phyloP scores from a whole-genome alignment of 2,797 vertebrate species.

The Chrosomus eos region DNA sequence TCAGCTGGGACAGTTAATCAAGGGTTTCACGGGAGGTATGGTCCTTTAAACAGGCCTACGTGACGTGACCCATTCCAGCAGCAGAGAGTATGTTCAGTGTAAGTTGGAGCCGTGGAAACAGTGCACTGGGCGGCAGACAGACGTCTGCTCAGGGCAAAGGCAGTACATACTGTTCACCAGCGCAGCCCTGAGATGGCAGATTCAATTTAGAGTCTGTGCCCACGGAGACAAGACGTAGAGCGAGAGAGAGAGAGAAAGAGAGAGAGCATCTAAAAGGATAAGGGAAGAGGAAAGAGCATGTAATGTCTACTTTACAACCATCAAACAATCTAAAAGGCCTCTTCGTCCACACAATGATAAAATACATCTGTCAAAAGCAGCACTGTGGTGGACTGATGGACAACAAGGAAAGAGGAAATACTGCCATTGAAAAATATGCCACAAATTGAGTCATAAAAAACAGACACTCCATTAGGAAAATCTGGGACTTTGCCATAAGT shows the following conservation, averaged over 20 bases:
- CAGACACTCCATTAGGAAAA: constrained; percentile 19
- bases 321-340: constrained; percentile 27
- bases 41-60: constrained; percentile 18
- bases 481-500: constrained; percentile 4
- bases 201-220: constrained; percentile 57
- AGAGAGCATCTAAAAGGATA: constrained; percentile 19
- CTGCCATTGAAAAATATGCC: not conserved
- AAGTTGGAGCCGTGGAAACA: constrained; percentile 6
- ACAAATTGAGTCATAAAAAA: not conserved
- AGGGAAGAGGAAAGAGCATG: constrained; percentile 29
- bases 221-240: constrained; percentile 32
- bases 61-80: not conserved
- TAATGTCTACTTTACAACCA: constrained; percentile 41
- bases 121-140: constrained; percentile 37
- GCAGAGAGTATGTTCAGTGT: constrained; percentile 24
- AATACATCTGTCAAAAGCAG: constrained; percentile 24
- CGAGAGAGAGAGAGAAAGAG: not conserved
- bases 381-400: not conserved
- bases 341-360: constrained; percentile 15
- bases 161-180: constrained; percentile 36
- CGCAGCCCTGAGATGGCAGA: constrained; percentile 45
- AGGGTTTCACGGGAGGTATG: not conserved
- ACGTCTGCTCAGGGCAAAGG: constrained; percentile 43
- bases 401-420: not conserved
- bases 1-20: constrained; percentile 9